A percentile compares a stretch with the other conserved stretches of the same genome.
These are phyloP conservation scores for Drosophila subobscura DNA, from an alignment of 1,140 invertebrate genomes.

Conservation along the genomic window DNA sequence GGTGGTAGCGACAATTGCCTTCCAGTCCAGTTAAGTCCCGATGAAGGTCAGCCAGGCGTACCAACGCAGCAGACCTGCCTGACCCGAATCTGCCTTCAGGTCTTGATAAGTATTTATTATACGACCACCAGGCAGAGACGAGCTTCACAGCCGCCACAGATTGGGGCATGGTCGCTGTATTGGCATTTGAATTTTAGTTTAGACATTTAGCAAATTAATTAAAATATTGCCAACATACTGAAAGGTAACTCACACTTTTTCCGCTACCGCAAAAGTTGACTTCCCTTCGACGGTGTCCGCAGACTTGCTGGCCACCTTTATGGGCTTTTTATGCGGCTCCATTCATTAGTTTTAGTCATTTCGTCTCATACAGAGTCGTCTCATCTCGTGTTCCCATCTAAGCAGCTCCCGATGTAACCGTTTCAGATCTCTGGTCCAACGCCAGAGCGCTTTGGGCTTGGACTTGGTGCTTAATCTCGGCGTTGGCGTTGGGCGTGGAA, in stretches of 20 bases:
- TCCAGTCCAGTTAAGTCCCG: conserved; percentile 33
- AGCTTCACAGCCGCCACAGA: conserved; percentile 13
- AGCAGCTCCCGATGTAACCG: conserved; percentile 34
- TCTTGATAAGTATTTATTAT: conserved; percentile 13
- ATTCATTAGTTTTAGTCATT: conserved; percentile 21
- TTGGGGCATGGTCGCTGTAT: conserved; percentile 2
- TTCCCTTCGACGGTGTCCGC: conserved; percentile 7
- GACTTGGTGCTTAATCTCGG: conserved; percentile 7
- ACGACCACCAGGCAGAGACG: background rate
- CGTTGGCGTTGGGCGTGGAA: conserved; percentile 37
- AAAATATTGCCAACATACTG: conserved; percentile 30
- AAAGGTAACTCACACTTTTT: conserved; percentile 16
- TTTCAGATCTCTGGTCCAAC: conserved; percentile 14
- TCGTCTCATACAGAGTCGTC: background rate
- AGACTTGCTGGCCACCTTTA: conserved; percentile 41
- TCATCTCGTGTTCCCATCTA: background rate
- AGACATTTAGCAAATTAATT: conserved; percentile 55
- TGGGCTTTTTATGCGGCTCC: conserved; percentile 19
- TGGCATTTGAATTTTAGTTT: conserved; percentile 61
- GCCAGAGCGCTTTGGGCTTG: conserved; percentile 4
- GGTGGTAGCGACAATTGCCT: conserved; percentile 51
- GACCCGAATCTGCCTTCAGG: conserved; percentile 25
- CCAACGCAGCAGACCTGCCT: background rate
- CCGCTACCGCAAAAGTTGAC: background rate
- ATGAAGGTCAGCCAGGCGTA: conserved; percentile 45